These are phyloP conservation scores for Sesamia inferens DNA, from an alignment of 2,888 invertebrate species.

Conservation along the genomic window DNA sequence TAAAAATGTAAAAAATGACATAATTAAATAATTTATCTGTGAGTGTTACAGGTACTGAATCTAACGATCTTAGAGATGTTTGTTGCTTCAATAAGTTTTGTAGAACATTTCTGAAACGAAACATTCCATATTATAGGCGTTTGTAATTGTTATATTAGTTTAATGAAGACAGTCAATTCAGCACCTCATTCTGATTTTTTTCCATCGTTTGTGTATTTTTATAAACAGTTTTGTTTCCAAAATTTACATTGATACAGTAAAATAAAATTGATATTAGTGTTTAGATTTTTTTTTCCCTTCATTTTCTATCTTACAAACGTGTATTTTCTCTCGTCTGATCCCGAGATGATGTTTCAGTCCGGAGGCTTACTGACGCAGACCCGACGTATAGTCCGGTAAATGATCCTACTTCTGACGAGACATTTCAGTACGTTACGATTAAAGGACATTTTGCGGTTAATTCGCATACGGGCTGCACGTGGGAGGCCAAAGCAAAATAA, in stretches of 20 bases:
- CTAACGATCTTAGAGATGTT: slow-evolving; percentile 70
- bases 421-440: too few relatives aligned
- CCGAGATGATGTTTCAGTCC: too few relatives aligned
- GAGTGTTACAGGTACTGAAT: slow-evolving; percentile 71
- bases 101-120: slow-evolving; percentile 9
- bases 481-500: too few relatives aligned
- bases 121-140: neutral
- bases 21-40: slow-evolving; percentile 51
- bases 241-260: slow-evolving; percentile 5
- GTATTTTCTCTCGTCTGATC: neutral
- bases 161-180: neutral
- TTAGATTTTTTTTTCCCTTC: neutral
- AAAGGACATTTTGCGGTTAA: too few relatives aligned
- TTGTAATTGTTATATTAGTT: neutral
- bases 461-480: too few relatives aligned
- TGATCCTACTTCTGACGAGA: too few relatives aligned
- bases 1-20: too few relatives aligned
- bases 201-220: slow-evolving; percentile 17
- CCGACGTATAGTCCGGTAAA: too few relatives aligned
- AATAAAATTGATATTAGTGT: slow-evolving; percentile 3
- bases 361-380: too few relatives aligned
- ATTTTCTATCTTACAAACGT: neutral
- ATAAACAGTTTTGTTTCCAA: slow-evolving; percentile 3
- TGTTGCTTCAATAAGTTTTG: slow-evolving; percentile 66
- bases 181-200: slow-evolving; percentile 11